Evolutionary conservation across 2,888 invertebrate genomes (phyloP).

Genomic region (Spodoptera exigua): DNA sequence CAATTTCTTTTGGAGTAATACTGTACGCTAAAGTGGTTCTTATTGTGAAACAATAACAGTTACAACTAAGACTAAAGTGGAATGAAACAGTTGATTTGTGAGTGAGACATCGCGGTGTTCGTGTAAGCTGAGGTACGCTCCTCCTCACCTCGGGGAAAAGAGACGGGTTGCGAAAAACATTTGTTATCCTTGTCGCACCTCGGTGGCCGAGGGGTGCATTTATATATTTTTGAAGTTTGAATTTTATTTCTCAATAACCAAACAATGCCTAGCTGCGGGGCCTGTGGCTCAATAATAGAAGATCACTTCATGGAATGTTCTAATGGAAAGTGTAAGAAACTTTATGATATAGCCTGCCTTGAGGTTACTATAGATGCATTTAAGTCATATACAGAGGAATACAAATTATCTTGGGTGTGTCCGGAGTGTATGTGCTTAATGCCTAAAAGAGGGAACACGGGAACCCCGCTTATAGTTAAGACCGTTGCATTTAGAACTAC

Average conservation of each 20-base stretch:
- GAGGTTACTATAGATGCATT: conserved; percentile 1
- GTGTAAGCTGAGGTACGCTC: too few species aligned
- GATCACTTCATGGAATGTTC: conserved; percentile 14
- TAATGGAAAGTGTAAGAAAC: conserved; percentile 11
- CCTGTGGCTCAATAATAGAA: conserved; percentile 3
- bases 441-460: conserved; percentile 10
- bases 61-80: conserved; percentile 3
- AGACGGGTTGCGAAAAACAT: too few species aligned
- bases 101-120: too few species aligned
- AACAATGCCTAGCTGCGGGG: too few species aligned
- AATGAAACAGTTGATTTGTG: not conserved
- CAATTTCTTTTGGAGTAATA: conserved; percentile 7
- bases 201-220: too few species aligned
- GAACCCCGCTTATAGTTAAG: conserved; percentile 5
- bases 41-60: not conserved
- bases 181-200: too few species aligned
- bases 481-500: not conserved
- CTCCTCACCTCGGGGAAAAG: too few species aligned
- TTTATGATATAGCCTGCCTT: conserved; percentile 14
- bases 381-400: conserved; percentile 10
- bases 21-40: not conserved
- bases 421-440: conserved; percentile 15
- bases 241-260: too few species aligned
- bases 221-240: too few species aligned
- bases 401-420: conserved; percentile 15